Evolutionary conservation across 2,113 vertebrate genomes (phyloP), one percentile per base, ranked within the genome.

Genomic region (Prinia subflava): DNA sequence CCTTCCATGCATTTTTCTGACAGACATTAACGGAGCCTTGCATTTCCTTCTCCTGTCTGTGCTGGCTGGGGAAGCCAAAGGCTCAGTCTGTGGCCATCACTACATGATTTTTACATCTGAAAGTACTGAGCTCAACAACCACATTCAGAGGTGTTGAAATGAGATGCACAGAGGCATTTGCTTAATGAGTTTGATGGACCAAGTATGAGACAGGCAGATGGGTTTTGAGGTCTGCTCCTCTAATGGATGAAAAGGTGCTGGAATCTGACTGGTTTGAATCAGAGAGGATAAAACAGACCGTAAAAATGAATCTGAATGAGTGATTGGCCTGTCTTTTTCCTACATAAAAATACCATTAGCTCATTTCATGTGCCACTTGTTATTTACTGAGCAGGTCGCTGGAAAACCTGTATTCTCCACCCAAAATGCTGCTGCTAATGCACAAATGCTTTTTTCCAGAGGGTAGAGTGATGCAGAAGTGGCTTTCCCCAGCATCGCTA

Each of bases 261-360:
- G 75, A 85, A 91, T 89, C 42, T 46, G 84, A 8, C 50, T 91
- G 63, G 33, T 95, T 69, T 73, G 70, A 79, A 79, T 59, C 65
- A 74, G 30, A 87, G 73, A 78, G 55, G 76, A 95, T 94, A 91
- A 96, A 96, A 79, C 31, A 92, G 85, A 73, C 70, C 4, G 3
- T 89, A 87, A 97, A 96, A 95, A 65, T 50, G 62, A 95, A 11
- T 46, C 87, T 35, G 84, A 84, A 73, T 87, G 94, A 95, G 65
- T 85, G 89, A 94, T 52, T 80, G 63, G 49, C 62, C 67, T 87
- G 84, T 89, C 89, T 79, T 35, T 82, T 37, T 50, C 74, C 46
- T 92, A 94, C 84, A 95, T 91, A 95, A 97, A 97, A 97, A 92
- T 20, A 89, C 89, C 91, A 95, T 95, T 95, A 94, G 42, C 87